Evolutionary conservation across 1,140 invertebrate genomes (phyloP).

Genomic region (Zaprionus tsacasi): DNA sequence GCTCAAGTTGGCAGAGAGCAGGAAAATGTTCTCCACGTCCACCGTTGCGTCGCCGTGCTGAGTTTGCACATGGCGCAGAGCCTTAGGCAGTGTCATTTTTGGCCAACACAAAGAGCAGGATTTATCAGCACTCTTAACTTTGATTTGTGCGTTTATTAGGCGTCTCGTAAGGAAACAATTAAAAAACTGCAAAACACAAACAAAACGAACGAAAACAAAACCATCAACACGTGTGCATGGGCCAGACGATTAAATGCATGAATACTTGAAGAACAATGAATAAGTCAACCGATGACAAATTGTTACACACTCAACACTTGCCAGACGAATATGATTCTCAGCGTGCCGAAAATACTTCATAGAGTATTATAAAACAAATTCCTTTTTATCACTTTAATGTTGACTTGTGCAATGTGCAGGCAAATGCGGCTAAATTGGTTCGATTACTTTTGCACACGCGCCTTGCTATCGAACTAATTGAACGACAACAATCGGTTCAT

Average conservation of each 20-base stretch:
- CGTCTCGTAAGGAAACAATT: conserved; percentile 32
- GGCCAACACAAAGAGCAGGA: conserved; percentile 21
- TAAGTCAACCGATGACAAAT: background rate
- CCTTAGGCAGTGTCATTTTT: conserved; percentile 52
- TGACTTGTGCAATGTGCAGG: conserved; percentile 12
- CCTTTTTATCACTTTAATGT: conserved; percentile 1
- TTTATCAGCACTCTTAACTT: conserved; percentile 18
- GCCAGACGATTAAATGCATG: background rate
- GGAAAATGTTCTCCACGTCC: conserved; percentile 64
- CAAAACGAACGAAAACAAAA: conserved; percentile 40
- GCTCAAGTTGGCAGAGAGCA: conserved; percentile 45
- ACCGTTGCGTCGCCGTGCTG: conserved; percentile 57
- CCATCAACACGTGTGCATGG: conserved; percentile 44
- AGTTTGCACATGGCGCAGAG: conserved; percentile 58
- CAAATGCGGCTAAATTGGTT: conserved; percentile 14
- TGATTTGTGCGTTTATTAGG: conserved; percentile 30
- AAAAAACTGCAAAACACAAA: conserved; percentile 30
- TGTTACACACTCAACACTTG: conserved; percentile 21
- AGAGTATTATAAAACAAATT: conserved; percentile 1
- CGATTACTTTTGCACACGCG: conserved; percentile 22
- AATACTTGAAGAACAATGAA: background rate
- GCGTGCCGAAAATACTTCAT: conserved; percentile 36
- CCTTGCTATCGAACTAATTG: conserved; percentile 19
- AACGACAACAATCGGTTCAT: conserved; percentile 34
- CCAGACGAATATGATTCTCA: conserved; percentile 28